phyloP scores from a whole-genome alignment of 2,888 invertebrate genomes.

The Sarcophaga subvicina region DNA sequence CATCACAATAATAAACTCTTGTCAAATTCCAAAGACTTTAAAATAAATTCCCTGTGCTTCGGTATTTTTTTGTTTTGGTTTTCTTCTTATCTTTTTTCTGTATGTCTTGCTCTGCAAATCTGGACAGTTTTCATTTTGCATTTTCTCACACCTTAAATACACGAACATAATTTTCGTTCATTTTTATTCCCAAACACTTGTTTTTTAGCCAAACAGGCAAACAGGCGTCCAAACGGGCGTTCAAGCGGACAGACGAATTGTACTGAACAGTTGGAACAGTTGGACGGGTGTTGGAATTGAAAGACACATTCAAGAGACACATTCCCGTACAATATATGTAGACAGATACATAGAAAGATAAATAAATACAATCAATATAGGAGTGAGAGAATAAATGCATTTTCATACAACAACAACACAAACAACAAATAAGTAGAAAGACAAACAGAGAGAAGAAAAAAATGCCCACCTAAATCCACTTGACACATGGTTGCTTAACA shows the following conservation, averaged over 20 bases:
- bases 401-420: slow-evolving; percentile 9
- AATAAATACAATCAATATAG: slow-evolving; percentile 31
- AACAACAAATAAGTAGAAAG: slow-evolving; percentile 2
- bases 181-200: slow-evolving; percentile 53
- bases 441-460: slow-evolving; percentile 28
- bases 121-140: slow-evolving; percentile 39
- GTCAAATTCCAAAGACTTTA: slow-evolving; percentile 46
- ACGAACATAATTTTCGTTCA: slow-evolving; percentile 5
- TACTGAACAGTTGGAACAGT: slow-evolving; percentile 4
- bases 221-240: slow-evolving; percentile 14
- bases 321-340: slow-evolving; percentile 49
- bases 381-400: slow-evolving; percentile 48
- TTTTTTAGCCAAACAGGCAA: slow-evolving; percentile 36
- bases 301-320: slow-evolving; percentile 31
- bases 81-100: too few species aligned
- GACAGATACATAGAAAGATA: slow-evolving; percentile 10
- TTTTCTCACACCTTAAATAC: slow-evolving; percentile 65
- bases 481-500: slow-evolving; percentile 70
- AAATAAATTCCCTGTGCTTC: slow-evolving; percentile 27
- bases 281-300: background rate
- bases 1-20: slow-evolving; percentile 47
- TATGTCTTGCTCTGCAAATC: background rate
- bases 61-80: background rate
- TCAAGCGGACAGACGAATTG: background rate
- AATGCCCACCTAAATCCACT: slow-evolving; percentile 69